These are phyloP conservation scores for Lasius platythorax DNA, from an alignment of 2,888 invertebrate species.

Conservation along the genomic window DNA sequence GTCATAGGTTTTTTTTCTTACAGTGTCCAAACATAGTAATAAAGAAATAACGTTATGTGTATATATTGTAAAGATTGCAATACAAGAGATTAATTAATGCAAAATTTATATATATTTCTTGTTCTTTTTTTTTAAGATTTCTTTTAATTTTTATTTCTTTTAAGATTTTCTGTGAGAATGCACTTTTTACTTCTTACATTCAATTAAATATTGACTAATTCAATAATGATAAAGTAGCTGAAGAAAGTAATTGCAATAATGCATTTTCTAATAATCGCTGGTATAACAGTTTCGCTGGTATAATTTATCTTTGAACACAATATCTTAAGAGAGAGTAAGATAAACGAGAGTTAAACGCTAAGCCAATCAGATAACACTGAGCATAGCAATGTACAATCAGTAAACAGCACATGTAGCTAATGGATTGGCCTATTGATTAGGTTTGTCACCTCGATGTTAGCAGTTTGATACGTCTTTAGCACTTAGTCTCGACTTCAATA, in stretches of 20 bases:
- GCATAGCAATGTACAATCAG: constrained; percentile 62
- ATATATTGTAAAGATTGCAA: neutral
- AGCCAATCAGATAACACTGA: constrained; percentile 62
- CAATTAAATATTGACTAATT: constrained; percentile 5
- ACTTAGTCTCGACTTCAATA: neutral
- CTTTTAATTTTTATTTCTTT: neutral
- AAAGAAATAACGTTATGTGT: neutral
- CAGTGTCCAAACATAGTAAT: neutral
- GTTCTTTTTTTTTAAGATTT: neutral
- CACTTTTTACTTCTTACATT: constrained; percentile 2
- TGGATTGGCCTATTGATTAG: constrained; percentile 70
- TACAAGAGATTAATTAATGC: neutral
- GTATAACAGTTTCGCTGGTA: neutral
- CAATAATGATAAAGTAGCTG: neutral
- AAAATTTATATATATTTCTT: neutral
- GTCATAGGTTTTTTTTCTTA: neutral
- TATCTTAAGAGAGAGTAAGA: constrained; percentile 36
- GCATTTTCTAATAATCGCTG: neutral
- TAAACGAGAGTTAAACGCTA: constrained; percentile 48
- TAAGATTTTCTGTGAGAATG: neutral
- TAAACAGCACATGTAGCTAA: constrained; percentile 67
- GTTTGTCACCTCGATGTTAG: constrained; percentile 50
- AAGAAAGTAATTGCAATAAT: constrained; percentile 15
- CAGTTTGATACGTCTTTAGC: neutral
- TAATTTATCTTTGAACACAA: constrained; percentile 26